Evolutionary conservation across 2,113 vertebrate genomes (phyloP).

Genomic region (Cyprinus carpio): DNA sequence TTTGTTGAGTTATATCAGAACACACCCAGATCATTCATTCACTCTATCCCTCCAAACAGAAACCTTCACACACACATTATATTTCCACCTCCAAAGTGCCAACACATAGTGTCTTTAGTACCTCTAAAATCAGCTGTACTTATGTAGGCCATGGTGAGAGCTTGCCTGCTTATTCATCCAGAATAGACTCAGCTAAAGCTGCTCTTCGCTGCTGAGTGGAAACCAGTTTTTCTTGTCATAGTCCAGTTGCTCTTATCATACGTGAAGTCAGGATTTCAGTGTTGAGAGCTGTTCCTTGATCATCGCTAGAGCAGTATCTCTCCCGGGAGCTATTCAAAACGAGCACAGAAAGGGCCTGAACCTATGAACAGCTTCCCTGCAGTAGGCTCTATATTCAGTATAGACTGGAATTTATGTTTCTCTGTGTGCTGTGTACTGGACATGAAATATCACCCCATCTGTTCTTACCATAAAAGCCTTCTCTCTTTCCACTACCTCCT

Average conservation of each 20-base stretch:
- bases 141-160: background rate
- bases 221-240: background rate
- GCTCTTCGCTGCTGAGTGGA: slow-evolving; percentile 4
- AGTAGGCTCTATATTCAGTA: slow-evolving; percentile 15
- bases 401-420: slow-evolving; percentile 4
- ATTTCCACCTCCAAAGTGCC: background rate
- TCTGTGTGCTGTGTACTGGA: slow-evolving; percentile 13
- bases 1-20: slow-evolving; percentile 21
- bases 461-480: slow-evolving; percentile 41
- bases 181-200: background rate
- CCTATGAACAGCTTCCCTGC: background rate
- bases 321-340: slow-evolving; percentile 17
- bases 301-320: background rate
- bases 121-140: background rate
- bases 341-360: slow-evolving; percentile 6
- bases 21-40: background rate
- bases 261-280: background rate
- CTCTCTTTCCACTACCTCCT: slow-evolving; percentile 11
- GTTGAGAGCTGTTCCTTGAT: slow-evolving; percentile 28
- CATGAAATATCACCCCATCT: slow-evolving; percentile 45
- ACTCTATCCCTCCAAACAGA: background rate
- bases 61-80: background rate
- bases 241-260: slow-evolving; percentile 8
- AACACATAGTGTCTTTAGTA: background rate
- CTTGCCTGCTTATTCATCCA: slow-evolving; percentile 16